phyloP scores from a whole-genome alignment of 92 coral and sea anemone genomes.

The Bergia sp. region DNA sequence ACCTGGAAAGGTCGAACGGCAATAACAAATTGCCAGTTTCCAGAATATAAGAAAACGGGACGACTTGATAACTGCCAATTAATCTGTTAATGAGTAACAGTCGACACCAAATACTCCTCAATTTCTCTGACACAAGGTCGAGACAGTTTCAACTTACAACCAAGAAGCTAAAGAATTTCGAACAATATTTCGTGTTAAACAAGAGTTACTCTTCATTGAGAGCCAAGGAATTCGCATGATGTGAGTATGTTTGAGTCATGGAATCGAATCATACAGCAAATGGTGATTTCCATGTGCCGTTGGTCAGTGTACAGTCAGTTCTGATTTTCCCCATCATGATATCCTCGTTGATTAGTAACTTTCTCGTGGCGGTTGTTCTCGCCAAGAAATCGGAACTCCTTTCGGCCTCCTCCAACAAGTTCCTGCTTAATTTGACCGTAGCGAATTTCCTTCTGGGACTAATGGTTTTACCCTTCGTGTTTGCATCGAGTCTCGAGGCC shows the following conservation, averaged over 20 bases:
- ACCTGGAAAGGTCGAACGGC: slow-evolving; percentile 8
- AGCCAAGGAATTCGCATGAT: slow-evolving; percentile 6
- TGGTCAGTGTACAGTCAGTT: slow-evolving; percentile 62
- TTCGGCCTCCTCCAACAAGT: slow-evolving; percentile 81
- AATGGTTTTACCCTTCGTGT: slow-evolving; percentile 82
- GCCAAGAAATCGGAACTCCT: slow-evolving; percentile 70
- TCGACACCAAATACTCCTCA: not conserved
- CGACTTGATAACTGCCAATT: slow-evolving; percentile 23
- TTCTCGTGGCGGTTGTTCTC: slow-evolving; percentile 81
- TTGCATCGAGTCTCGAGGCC: slow-evolving; percentile 70
- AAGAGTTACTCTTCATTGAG: not conserved
- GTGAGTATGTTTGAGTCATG: slow-evolving; percentile 31
- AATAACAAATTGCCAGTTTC: not conserved
- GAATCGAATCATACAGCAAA: slow-evolving; percentile 17
- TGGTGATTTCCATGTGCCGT: slow-evolving; percentile 7
- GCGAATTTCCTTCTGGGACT: slow-evolving; percentile 73
- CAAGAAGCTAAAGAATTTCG: slow-evolving; percentile 22
- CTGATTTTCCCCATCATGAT: slow-evolving; percentile 67
- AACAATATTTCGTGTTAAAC: not conserved
- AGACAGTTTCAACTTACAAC: slow-evolving; percentile 44
- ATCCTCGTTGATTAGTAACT: slow-evolving; percentile 77
- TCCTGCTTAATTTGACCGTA: slow-evolving; percentile 82
- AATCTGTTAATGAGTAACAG: slow-evolving; percentile 46
- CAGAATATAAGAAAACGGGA: not conserved
- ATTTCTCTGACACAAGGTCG: slow-evolving; percentile 24